Evolutionary conservation across 23 tunicate species (phyloP).

Genomic region (Styela plicata): DNA sequence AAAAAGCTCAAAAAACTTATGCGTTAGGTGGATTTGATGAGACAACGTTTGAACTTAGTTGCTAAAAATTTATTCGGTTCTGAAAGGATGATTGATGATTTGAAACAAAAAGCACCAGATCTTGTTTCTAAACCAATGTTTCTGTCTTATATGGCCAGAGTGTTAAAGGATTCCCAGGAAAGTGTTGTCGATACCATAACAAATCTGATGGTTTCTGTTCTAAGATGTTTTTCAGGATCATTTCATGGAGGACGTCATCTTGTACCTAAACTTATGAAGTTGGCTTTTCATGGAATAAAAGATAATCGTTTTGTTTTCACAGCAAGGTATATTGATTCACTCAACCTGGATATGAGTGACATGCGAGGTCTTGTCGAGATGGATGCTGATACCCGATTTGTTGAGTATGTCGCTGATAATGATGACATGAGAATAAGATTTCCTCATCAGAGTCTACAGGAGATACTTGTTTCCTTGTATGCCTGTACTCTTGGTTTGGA

Average conservation of each 20-base stretch:
- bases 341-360: not conserved
- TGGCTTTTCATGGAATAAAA: constrained; percentile 14
- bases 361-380: not conserved
- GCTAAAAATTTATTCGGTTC: not conserved
- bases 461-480: not conserved
- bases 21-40: constrained; percentile 5
- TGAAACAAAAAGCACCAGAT: not conserved
- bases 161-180: not conserved
- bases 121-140: not conserved
- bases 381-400: not conserved
- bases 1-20: not conserved
- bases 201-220: constrained; percentile 9
- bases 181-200: not conserved
- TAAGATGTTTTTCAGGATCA: not conserved
- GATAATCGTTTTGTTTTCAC: not conserved
- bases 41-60: not conserved
- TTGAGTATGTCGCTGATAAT: not conserved
- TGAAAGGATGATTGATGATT: not conserved
- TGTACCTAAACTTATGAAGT: not conserved
- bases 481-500: constrained; percentile 5
- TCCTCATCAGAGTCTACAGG: not conserved
- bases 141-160: not conserved
- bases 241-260: not conserved
- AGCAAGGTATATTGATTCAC: not conserved
- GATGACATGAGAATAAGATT: not conserved